Conservation (phyloP, 2,888 invertebrate species). For the Macrophya annulata region DNA sequence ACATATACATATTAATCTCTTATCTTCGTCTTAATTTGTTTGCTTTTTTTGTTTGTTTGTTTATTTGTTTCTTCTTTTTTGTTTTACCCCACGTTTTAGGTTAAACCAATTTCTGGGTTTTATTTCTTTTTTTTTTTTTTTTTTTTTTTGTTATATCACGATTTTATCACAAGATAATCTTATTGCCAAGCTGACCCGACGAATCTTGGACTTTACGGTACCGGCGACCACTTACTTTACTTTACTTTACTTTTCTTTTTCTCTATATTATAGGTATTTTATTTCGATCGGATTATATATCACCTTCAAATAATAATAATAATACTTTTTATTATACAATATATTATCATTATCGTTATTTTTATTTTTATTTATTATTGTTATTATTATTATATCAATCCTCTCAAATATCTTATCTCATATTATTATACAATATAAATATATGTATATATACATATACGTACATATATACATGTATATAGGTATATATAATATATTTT, state of each 20-base stretch:
- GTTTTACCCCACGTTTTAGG: neutral
- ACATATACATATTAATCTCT: neutral
- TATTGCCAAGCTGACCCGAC: conserved; percentile 24
- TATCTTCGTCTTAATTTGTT: neutral
- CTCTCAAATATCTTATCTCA: conserved; percentile 39
- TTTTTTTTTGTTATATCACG: conserved; percentile 7
- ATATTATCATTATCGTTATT: neutral
- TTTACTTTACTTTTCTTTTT: neutral
- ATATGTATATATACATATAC: conserved; percentile 34
- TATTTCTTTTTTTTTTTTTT: neutral
- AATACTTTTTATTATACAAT: neutral
- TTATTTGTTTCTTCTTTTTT: neutral
- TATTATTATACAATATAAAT: conserved; percentile 60
- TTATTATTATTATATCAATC: conserved; percentile 5
- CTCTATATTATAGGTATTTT: neutral
- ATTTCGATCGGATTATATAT: neutral
- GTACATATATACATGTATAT: neutral
- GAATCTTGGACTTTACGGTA: conserved; percentile 17
- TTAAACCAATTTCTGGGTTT: neutral
- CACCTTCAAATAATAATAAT: conserved; percentile 8
- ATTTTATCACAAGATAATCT: conserved; percentile 39
- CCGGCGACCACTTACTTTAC: too few relatives aligned
- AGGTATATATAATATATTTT: neutral
- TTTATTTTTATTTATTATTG: too few relatives aligned
- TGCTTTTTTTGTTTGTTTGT: neutral